phyloP scores from a whole-genome alignment of 2,888 invertebrate species.

The Selenia dentaria region DNA sequence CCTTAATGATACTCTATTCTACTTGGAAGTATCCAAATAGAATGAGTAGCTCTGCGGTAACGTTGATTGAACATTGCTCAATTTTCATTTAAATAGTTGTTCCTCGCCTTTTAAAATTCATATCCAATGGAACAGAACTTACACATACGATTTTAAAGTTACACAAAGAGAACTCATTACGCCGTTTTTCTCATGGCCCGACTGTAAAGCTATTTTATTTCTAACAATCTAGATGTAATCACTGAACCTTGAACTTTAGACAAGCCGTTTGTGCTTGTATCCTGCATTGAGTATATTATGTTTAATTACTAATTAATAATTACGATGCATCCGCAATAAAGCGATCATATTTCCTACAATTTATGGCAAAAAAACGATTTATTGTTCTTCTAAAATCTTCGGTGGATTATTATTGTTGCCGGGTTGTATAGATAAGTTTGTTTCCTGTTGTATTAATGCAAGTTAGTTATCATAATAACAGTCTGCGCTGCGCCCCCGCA shows the following conservation, averaged over 20 bases:
- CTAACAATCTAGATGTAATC: conserved; percentile 21
- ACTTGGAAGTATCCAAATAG: too few species aligned
- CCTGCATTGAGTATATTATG: conserved; percentile 14
- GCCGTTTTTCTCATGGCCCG: not conserved
- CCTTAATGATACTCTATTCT: too few species aligned
- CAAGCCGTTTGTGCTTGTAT: conserved; percentile 11
- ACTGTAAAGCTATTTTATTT: not conserved
- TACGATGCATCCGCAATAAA: conserved; percentile 31
- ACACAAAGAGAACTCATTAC: too few species aligned
- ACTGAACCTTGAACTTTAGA: conserved; percentile 28
- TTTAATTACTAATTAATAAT: conserved; percentile 29
- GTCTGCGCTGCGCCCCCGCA: too few species aligned
- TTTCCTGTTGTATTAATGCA: too few species aligned
- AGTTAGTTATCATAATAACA: too few species aligned
- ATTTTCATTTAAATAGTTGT: too few species aligned
- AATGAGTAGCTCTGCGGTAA: too few species aligned
- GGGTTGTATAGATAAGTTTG: not conserved
- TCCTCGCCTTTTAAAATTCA: too few species aligned
- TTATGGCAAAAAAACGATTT: conserved; percentile 6
- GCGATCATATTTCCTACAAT: conserved; percentile 26
- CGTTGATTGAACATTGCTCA: too few species aligned
- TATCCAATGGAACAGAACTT: too few species aligned
- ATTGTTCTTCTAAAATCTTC: not conserved
- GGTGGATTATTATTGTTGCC: not conserved
- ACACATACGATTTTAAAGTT: too few species aligned